Evolutionary conservation across 2,797 vertebrate species (phyloP).

Genomic region (Anabas testudineus): DNA sequence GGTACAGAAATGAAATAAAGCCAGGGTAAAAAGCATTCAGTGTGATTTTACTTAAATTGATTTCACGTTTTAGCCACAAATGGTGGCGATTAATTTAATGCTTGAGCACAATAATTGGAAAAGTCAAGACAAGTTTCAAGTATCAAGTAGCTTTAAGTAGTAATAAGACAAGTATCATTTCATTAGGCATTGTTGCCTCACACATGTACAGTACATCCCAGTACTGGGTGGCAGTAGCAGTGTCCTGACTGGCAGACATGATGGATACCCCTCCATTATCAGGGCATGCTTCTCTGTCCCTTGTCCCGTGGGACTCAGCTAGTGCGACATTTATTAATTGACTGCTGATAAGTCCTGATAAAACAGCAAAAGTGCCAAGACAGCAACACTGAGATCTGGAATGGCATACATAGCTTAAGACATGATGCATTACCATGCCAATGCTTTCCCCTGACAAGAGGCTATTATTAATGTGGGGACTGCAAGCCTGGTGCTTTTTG

Average conservation of each 20-base stretch:
- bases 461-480: conserved; percentile 56
- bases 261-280: conserved; percentile 81
- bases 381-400: conserved; percentile 53
- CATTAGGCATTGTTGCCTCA: conserved; percentile 32
- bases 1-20: too few species aligned
- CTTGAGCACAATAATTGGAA: conserved; percentile 50
- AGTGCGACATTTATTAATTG: conserved; percentile 75
- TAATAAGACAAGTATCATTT: too few species aligned
- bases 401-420: conserved; percentile 45
- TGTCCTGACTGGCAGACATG: conserved; percentile 68
- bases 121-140: conserved; percentile 44
- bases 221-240: conserved; percentile 31
- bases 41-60: background rate
- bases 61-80: conserved; percentile 10
- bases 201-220: conserved; percentile 20
- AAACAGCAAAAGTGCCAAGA: conserved; percentile 61
- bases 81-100: conserved; percentile 41
- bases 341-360: conserved; percentile 77
- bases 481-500: conserved; percentile 56
- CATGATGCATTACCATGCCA: conserved; percentile 70
- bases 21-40: background rate
- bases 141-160: too few species aligned
- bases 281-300: conserved; percentile 60
- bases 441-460: conserved; percentile 56
- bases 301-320: conserved; percentile 59